Evolutionary conservation across 2,888 invertebrate genomes (phyloP).

Genomic region (Hymenopus coronatus): DNA sequence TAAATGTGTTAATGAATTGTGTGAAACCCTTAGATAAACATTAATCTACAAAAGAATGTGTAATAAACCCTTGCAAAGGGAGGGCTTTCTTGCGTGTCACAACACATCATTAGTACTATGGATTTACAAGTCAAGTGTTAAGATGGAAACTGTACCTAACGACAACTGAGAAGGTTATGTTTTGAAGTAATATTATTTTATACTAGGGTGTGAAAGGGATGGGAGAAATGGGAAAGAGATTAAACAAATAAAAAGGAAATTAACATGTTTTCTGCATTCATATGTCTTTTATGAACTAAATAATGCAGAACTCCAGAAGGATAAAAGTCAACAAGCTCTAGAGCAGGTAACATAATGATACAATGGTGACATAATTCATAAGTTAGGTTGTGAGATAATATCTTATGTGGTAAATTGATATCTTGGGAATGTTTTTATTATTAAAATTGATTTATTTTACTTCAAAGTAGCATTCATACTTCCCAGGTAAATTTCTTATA

Average conservation of each 20-base stretch:
- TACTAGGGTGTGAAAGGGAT: background rate
- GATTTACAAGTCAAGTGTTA: background rate
- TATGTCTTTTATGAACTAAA: background rate
- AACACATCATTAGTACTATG: background rate
- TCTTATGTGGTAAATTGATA: background rate
- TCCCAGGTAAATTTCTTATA: background rate
- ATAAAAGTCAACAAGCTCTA: background rate
- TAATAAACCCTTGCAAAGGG: background rate
- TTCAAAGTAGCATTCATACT: background rate
- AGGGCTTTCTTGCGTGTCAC: background rate
- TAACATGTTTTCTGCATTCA: background rate
- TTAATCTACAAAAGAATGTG: conserved; percentile 3
- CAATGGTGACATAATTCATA: background rate
- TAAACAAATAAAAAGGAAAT: background rate
- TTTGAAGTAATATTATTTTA: background rate
- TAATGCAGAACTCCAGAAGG: background rate
- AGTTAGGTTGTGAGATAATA: background rate
- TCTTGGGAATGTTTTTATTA: background rate
- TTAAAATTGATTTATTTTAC: background rate
- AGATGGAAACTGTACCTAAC: conserved; percentile 8
- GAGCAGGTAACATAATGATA: background rate
- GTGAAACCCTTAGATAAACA: conserved; percentile 1
- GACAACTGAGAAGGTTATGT: conserved; percentile 8
- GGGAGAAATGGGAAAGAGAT: background rate
- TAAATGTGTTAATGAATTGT: background rate